Evolutionary conservation across 2,797 vertebrate genomes (phyloP).

Genomic region (Paguma larvata): DNA sequence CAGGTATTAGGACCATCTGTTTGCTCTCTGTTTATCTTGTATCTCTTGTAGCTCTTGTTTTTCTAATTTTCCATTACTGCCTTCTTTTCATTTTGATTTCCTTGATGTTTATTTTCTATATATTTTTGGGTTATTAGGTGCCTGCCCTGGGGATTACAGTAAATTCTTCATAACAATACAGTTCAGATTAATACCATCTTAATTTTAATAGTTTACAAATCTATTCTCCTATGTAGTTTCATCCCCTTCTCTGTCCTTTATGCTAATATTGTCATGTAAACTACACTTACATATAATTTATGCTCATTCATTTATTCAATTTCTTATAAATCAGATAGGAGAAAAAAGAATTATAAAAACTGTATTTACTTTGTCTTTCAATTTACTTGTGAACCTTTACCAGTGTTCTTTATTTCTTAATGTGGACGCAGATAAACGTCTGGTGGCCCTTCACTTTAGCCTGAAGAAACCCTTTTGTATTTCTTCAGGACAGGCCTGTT

Average conservation of each 20-base stretch:
- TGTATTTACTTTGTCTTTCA: not conserved
- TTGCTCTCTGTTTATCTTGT: not conserved
- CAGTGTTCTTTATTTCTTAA: not conserved
- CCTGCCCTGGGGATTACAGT: not conserved
- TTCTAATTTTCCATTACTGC: not conserved
- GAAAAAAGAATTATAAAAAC: not conserved
- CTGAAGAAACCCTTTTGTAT: not conserved
- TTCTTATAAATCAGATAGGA: not conserved
- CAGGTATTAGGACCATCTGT: too few species aligned
- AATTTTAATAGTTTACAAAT: not conserved
- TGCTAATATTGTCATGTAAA: not conserved
- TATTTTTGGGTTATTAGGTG: not conserved
- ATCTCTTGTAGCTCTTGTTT: not conserved
- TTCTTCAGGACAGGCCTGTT: not conserved
- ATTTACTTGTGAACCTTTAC: not conserved
- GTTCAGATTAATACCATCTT: not conserved
- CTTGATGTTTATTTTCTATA: not conserved
- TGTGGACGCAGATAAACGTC: not conserved
- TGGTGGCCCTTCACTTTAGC: not conserved
- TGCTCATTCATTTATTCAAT: not conserved
- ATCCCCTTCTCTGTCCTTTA: not conserved
- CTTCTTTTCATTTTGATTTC: not conserved
- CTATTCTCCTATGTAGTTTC: not conserved
- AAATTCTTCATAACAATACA: not conserved
- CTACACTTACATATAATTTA: not conserved